These are phyloP conservation scores for Pogonocherus hispidulus DNA, from an alignment of 2,888 invertebrate species.

Conservation along the genomic window DNA sequence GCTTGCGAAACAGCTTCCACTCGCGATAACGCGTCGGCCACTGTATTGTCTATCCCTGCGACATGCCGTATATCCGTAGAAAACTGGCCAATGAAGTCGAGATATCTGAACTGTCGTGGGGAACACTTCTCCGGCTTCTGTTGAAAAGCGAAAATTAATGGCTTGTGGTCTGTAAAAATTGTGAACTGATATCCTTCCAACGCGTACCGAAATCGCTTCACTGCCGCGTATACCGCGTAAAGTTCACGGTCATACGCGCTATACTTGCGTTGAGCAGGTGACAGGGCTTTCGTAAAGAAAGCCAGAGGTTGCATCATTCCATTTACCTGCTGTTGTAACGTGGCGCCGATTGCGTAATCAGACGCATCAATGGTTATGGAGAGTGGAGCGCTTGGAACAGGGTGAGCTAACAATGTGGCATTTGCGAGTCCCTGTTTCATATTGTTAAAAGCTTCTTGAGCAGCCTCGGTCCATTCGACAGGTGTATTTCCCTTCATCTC, in stretches of 20 bases:
- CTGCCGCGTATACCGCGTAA: constrained; percentile 9
- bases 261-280: neutral
- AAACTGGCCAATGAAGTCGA: constrained; percentile 57
- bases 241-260: constrained; percentile 20
- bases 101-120: constrained; percentile 60
- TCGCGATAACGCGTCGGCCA: constrained; percentile 55
- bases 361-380: constrained; percentile 6
- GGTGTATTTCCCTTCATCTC: no score
- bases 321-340: constrained; percentile 10
- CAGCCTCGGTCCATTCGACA: neutral
- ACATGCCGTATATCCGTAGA: constrained; percentile 60
- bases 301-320: neutral
- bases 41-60: constrained; percentile 58
- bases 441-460: neutral
- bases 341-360: constrained; percentile 19
- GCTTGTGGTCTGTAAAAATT: constrained; percentile 38
- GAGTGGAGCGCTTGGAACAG: neutral
- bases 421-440: neutral
- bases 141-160: constrained; percentile 58
- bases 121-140: constrained; percentile 54
- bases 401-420: neutral
- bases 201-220: constrained; percentile 11
- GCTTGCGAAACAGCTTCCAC: constrained; percentile 1
- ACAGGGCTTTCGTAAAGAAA: constrained; percentile 10
- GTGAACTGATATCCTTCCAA: constrained; percentile 13